A percentile compares a stretch with the other conserved stretches of the same genome.
Conservation (phyloP, 1,140 invertebrate species). For the Hydropsyche tenuis region DNA sequence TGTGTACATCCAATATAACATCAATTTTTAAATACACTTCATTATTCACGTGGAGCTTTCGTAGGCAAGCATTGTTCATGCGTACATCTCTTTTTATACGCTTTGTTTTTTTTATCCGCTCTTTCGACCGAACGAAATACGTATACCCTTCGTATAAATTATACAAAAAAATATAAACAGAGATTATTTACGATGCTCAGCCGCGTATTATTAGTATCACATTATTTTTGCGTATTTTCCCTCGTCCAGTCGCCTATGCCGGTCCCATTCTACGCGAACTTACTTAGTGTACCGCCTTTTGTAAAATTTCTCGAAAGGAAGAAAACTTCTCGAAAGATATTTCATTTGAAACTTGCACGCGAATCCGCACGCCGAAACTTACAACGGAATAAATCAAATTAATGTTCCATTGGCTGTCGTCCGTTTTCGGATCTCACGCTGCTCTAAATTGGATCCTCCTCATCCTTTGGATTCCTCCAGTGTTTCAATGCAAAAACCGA, state of each 20-base stretch:
- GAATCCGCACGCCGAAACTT: conserved; percentile 32
- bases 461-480: too few species aligned
- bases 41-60: too few species aligned
- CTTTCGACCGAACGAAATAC: too few species aligned
- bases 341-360: conserved; percentile 38
- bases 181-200: neutral
- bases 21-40: too few species aligned
- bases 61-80: too few species aligned
- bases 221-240: conserved; percentile 12
- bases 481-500: too few species aligned
- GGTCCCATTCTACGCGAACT: too few species aligned
- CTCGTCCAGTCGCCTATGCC: neutral
- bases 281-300: neutral
- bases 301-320: neutral
- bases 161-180: neutral
- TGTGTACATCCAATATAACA: too few species aligned
- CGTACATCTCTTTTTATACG: too few species aligned
- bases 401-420: conserved; percentile 47
- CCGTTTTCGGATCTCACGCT: conserved; percentile 26
- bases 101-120: too few species aligned
- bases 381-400: conserved; percentile 48
- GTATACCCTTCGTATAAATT: too few species aligned
- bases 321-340: conserved; percentile 38
- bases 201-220: neutral
- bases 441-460: conserved; percentile 7